Conservation (phyloP, 2,888 invertebrate genomes). For the Agriotes lineatus region DNA sequence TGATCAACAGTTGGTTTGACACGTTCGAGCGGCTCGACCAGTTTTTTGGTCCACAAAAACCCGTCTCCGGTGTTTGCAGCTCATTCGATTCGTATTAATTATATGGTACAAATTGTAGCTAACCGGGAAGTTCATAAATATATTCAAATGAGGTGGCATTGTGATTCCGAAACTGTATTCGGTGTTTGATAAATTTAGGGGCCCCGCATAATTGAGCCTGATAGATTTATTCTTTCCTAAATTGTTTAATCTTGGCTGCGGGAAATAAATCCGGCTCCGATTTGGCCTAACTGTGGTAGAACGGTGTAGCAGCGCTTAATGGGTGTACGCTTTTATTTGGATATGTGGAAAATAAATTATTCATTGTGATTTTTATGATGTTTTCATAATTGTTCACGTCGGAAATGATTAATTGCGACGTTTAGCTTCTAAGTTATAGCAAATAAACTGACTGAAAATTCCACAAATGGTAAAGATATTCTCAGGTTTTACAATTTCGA, state of each 20-base stretch:
- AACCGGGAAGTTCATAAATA: slow-evolving; percentile 33
- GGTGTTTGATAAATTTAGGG: slow-evolving; percentile 16
- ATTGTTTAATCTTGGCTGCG: not conserved
- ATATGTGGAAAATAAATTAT: slow-evolving; percentile 4
- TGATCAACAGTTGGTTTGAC: slow-evolving; percentile 36
- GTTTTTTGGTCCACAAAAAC: slow-evolving; percentile 28
- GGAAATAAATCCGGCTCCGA: slow-evolving; percentile 2
- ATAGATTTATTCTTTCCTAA: slow-evolving; percentile 10
- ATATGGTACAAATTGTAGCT: slow-evolving; percentile 31
- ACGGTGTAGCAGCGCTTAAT: slow-evolving; percentile 1
- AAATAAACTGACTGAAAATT: too few relatives aligned
- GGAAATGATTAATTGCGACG: slow-evolving; percentile 1
- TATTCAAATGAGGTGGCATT: slow-evolving; percentile 19
- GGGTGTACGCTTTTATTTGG: not conserved
- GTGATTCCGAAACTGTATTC: slow-evolving; percentile 12
- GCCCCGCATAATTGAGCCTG: not conserved
- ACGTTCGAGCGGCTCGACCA: slow-evolving; percentile 31
- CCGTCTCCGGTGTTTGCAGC: slow-evolving; percentile 22
- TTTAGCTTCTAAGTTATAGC: too few relatives aligned
- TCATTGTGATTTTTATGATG: slow-evolving; percentile 4
- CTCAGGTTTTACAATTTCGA: too few relatives aligned
- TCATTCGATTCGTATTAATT: slow-evolving; percentile 36
- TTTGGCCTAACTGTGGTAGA: not conserved
- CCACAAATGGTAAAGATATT: too few relatives aligned
- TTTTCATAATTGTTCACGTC: not conserved